phyloP scores from a whole-genome alignment of 2,113 vertebrate genomes.

The Cariama cristata region DNA sequence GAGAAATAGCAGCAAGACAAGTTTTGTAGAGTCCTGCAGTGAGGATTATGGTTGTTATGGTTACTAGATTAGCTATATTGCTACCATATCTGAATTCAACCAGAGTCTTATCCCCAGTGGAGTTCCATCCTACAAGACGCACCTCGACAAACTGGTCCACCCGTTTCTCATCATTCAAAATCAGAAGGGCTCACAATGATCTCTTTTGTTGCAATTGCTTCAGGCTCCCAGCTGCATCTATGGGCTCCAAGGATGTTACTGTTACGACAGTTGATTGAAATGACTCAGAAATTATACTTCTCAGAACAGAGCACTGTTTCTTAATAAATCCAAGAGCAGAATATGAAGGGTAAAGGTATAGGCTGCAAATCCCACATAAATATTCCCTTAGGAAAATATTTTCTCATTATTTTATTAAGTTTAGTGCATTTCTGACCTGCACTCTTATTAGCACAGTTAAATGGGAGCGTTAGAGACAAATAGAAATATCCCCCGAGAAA shows the following conservation, averaged over 20 bases:
- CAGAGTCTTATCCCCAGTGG: neutral
- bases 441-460: neutral
- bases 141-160: neutral
- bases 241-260: neutral
- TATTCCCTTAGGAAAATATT: neutral
- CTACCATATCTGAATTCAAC: neutral
- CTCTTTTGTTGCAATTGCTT: rapidly evolving
- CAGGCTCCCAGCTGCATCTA: neutral
- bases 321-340: neutral
- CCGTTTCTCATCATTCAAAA: neutral
- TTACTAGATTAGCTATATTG: neutral
- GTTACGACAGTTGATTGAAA: neutral
- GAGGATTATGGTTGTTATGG: constrained; percentile 8
- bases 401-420: neutral
- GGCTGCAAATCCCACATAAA: neutral
- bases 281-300: neutral
- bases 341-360: neutral
- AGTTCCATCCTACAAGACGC: neutral
- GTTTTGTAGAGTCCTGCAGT: neutral
- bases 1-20: neutral
- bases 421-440: neutral
- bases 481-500: neutral
- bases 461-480: neutral
- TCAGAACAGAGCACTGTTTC: neutral
- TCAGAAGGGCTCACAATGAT: neutral